Base-by-base conservation (phyloP, 2,888 invertebrate species). In the Coronaproctus castanopsis region DNA sequence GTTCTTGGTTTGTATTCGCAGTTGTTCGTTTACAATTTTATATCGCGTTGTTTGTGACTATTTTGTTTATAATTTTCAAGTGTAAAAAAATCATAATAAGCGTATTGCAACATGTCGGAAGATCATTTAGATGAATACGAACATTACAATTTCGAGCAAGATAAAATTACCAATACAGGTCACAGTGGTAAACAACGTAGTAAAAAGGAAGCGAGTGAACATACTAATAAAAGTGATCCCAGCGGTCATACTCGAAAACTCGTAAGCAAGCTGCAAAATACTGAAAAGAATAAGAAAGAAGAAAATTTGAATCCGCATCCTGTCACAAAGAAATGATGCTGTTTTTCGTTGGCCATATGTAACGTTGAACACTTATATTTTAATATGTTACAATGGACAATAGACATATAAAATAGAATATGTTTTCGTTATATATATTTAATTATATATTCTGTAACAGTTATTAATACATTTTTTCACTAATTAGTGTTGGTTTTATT, bases 231-330 rank as follows among this genome's bases (percentile, higher is more conserved):
- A 73, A 81, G 80, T 73, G 92, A 93, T 73, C 91, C 92, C 63
- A 82, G 81, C 69, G 93, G 93, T 66, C 92, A 95, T 79, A 87
- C 88, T 57, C 82, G 93, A 73, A 95, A 95, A 78, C 83, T 90
- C 70, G 76, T 84, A 48, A 86, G 85, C 61, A 91, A 91, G 74
- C 71, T 90, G 65, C 79, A 81, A 71, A 91, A 91, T 72, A 82
- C 87, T 36, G 85, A 89, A 72, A 80, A 79, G 67, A 88, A 89
- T 71, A 85, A 83, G 72, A 85, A 85, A 68, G 70, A 71, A 21
- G 69, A 66, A 8, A 58, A 68, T 51, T 67, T 69, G 49, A 75
- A 75, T 66, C 65, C 68, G 60, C 71, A 70, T 64, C 61, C 62
- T 1, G 21, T 56, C 2, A 63, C 64, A 21, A 64, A 53, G 49